A percentile compares a stretch with the other conserved stretches of the same genome.
Conservation (phyloP, 1,140 invertebrate species). For the Agraylea sexmaculata region DNA sequence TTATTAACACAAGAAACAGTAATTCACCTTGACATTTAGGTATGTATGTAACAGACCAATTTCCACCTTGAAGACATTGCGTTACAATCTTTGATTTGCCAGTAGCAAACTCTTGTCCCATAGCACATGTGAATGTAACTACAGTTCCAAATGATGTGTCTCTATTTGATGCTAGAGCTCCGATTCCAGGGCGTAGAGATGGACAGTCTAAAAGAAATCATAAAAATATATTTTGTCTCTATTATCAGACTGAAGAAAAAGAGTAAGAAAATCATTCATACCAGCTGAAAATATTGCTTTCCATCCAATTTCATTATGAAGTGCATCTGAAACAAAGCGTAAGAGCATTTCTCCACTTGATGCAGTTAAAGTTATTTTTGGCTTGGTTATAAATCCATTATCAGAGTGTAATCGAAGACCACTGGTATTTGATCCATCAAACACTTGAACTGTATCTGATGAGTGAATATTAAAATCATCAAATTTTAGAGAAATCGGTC, state of each 20-base stretch:
- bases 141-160: conserved; percentile 86
- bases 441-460: conserved; percentile 81
- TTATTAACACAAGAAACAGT: too few relatives aligned
- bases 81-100: conserved; percentile 74
- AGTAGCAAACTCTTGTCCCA: conserved; percentile 90
- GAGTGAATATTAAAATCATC: conserved; percentile 74
- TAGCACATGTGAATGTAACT: conserved; percentile 82
- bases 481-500: conserved; percentile 79
- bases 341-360: conserved; percentile 86
- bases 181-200: conserved; percentile 65
- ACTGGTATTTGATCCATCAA: conserved; percentile 74
- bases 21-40: conserved; percentile 79
- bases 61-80: conserved; percentile 77
- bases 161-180: conserved; percentile 78
- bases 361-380: conserved; percentile 81
- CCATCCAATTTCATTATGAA: conserved; percentile 75
- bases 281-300: conserved; percentile 85
- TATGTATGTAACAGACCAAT: conserved; percentile 87
- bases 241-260: conserved; percentile 10
- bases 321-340: conserved; percentile 76
- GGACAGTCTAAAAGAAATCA: conserved; percentile 67
- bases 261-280: conserved; percentile 26
- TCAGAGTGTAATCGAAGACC: conserved; percentile 79
- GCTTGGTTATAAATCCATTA: conserved; percentile 75
- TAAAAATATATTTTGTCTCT: background rate